A percentile compares a stretch with the other conserved stretches of the same genome.
phyloP scores from a whole-genome alignment of 37 sponge, comb jelly and placozoan genomes.

The Theonella swinhoei region DNA sequence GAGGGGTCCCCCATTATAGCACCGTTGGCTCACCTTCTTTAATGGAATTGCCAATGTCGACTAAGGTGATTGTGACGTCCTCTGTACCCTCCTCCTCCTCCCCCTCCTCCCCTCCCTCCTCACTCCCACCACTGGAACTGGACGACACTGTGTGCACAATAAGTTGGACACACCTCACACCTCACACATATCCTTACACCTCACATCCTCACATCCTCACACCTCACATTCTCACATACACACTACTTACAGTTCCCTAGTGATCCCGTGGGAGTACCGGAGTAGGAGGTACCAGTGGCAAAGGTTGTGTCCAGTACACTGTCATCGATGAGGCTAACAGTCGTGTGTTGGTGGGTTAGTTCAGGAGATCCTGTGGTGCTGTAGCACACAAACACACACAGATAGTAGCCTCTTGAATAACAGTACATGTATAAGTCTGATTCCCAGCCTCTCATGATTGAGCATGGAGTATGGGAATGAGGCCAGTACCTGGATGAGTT shows the following conservation, averaged over 20 bases:
- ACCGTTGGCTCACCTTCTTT: conserved; percentile 51
- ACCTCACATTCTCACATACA: background rate
- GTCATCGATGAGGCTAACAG: conserved; percentile 68
- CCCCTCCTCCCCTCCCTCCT: conserved; percentile 23
- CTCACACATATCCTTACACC: too few species aligned
- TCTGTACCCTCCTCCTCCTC: conserved; percentile 3
- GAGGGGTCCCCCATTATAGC: too few species aligned
- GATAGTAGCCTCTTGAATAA: background rate
- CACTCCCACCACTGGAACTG: conserved; percentile 16
- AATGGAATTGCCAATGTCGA: conserved; percentile 1
- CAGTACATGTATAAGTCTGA: background rate
- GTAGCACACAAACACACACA: background rate
- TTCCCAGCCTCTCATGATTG: too few species aligned
- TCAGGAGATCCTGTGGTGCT: background rate
- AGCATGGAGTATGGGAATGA: too few species aligned
- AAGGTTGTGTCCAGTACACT: conserved; percentile 41
- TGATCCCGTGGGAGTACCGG: conserved; percentile 27
- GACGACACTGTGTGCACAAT: conserved; percentile 6
- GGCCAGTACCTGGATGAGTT: background rate
- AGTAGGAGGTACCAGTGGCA: background rate
- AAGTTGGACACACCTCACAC: too few species aligned
- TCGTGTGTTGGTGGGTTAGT: background rate
- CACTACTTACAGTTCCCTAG: conserved; percentile 28
- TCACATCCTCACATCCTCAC: too few species aligned
- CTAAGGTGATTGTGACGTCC: background rate